Evolutionary conservation across 2,113 vertebrate genomes (phyloP).

Genomic region (Pogona vitticeps): DNA sequence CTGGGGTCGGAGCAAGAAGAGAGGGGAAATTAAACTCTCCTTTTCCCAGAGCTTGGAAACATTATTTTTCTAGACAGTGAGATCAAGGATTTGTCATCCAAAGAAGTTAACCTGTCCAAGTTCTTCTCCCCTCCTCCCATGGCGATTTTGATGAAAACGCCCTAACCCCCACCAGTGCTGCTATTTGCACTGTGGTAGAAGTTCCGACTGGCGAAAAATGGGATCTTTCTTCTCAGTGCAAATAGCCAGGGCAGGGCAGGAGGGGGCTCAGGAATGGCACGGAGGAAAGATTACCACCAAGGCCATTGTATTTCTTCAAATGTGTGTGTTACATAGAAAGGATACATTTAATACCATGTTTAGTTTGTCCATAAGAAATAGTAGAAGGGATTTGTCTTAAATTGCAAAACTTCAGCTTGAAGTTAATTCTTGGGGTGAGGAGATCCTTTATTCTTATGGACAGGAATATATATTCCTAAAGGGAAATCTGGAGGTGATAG

Average conservation of each 20-base stretch:
- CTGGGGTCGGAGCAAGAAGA: too few species aligned
- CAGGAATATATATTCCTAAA: background rate
- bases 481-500: background rate
- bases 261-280: background rate
- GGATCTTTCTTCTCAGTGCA: background rate
- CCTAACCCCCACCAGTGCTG: too few species aligned
- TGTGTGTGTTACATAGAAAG: background rate
- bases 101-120: too few species aligned
- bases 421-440: background rate
- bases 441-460: background rate
- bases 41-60: too few species aligned
- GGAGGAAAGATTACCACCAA: background rate
- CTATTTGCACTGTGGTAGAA: too few species aligned
- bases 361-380: background rate
- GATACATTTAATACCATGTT: background rate
- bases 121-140: too few species aligned
- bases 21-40: too few species aligned
- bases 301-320: background rate
- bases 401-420: background rate
- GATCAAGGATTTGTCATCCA: too few species aligned
- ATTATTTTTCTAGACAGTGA: too few species aligned
- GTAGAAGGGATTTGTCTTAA: background rate
- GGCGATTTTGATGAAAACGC: too few species aligned
- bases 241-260: background rate
- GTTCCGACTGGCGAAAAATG: background rate